Base-by-base conservation (phyloP, 2,888 invertebrate species). In the Drosophila borborema region DNA sequence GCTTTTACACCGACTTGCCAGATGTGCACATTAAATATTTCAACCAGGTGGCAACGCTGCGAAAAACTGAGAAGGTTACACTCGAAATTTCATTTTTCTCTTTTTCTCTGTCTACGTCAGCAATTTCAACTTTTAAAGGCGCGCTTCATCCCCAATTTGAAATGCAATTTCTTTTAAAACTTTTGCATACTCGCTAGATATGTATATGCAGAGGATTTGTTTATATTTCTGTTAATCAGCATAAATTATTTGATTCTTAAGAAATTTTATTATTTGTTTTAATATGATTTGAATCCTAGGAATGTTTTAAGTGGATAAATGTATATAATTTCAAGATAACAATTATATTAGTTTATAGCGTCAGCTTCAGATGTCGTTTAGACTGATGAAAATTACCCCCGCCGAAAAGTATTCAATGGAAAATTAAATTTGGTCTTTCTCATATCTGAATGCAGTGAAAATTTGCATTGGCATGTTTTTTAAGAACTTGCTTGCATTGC, bases 1-100 rank as follows among this genome's bases (percentile, higher is more conserved):
- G 69, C 80, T 80, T 9, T 43, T 1, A 1, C 2, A 2, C 5
- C 10, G 8, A 6, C n/a, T 36, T 69, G 59, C 69, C 63, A n/a
- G 12, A 45, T 3, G 16, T 20, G 0, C 10, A 9, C 0, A 6
- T 5, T 9, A 4, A 2, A 31, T 23, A 43, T 54, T 63, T 1
- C 0, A 5, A 12, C 14, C 2, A 51, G 8, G 20, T 80, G 76
- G 69, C 64, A 68, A 3, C 64, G 10, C 60, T 36, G 28, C n/a
- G 0, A 10, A 40, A 9, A n/a, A 23, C 12, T 14, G 6, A 31
- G 20, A 9, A 63, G n/a, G 62, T 54, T 43, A 16, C 31, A n/a
- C 14, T 2, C 2, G 3, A 14, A 38, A 40, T 23, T 9, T 3
- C 2, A 1, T 3, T 16, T 1, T 2, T 12, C 40, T 54, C 51